Evolutionary conservation across 2,113 vertebrate species (phyloP), one percentile per base, ranked within the genome.

Genomic region (Ptilonorhynchus violaceus): DNA sequence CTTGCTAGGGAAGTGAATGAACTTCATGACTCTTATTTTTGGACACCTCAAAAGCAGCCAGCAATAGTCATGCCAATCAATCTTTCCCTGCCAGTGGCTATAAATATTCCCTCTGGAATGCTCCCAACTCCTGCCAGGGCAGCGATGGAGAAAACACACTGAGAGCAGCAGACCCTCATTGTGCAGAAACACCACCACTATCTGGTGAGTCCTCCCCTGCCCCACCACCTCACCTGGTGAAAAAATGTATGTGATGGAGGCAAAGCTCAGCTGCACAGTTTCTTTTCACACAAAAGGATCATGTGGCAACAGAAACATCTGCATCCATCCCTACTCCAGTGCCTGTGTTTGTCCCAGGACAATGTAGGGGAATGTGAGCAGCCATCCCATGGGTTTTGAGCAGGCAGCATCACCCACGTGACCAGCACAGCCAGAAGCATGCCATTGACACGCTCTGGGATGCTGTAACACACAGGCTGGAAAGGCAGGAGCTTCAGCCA

Each of bases 31-130:
- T 46, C 30, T 80, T 94, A 88, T 74, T 93, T 96, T 92, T 11
- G 28, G 82, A 80, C 33, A 73, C 18, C 15, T n/a, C 74, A 77
- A 39, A 75, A 93, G 82, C 79, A 93, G 74, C 41, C 78, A 85
- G 75, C 4, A 39, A 37, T 30, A 66, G 67, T 66, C 49, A 75
- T 2, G 4, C 58, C 68, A 74, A 90, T 90, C 62, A 83, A 55
- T 95, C 81, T 74, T 88, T 77, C 64, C 59, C 75, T 92, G 90
- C 39, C 90, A 88, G 63, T 12, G 63, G 63, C 88, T 94, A 85
- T 67, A 91, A 88, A 85, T 47, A 42, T 25, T 93, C 55, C 59
- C 50, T 59, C 78, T 88, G 88, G 93, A 90, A 93, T 0, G 0
- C 42, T 85, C 63, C 62, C 78, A 85, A 30, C 23, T 76, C 70